Base-by-base conservation (phyloP, 2,888 invertebrate genomes). In the Cosmopolites sordidus region DNA sequence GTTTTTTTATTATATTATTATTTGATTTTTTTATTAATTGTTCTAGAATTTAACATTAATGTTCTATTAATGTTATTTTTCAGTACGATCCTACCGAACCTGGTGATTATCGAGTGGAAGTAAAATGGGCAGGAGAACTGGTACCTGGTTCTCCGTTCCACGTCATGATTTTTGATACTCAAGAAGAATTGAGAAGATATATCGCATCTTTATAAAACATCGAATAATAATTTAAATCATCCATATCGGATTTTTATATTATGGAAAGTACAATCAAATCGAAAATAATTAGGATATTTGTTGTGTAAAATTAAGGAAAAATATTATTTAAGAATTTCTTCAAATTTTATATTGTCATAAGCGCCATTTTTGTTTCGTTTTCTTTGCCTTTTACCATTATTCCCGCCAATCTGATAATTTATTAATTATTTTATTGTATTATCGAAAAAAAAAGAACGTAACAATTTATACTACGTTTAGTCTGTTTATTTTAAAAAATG, bases 161-260 rank as follows among this genome's bases (percentile, higher is more conserved):
- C 58, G 96, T 99, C 60, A 92, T 96, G 89, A 99, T 99, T 67
- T 96, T 98, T 75, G 99, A 99, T 75, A 98, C 98, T 6, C 94
- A 97, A 73, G 94, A 97, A 73, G 98, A 99, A 74, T 79, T 97
- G 56, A 82, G 85, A 55, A 77, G 86, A 61, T 86, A 84, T 71
- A 69, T 86, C 60, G 72, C 68, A 61, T 69, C 71, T 8, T 60
- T 73, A 54, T 74, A 68, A 64, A 33, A 33, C 5, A 27, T 6
- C 27, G 27, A 27, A 27, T 27, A 27, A 6, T 27, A 33, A 12
- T 6, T 4, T 5, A 33, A 33, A 33, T 33, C 11, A 33, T 33
- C 12, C 12, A 5, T 22, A 8, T 22, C 4, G 33, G 12, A 33
- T 12, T 9, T 33, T 33, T 33, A n/a, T 33, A 33, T 33, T 33